These are phyloP conservation scores for Sinella curviseta DNA, from an alignment of 1,140 invertebrate genomes.

Conservation along the genomic window DNA sequence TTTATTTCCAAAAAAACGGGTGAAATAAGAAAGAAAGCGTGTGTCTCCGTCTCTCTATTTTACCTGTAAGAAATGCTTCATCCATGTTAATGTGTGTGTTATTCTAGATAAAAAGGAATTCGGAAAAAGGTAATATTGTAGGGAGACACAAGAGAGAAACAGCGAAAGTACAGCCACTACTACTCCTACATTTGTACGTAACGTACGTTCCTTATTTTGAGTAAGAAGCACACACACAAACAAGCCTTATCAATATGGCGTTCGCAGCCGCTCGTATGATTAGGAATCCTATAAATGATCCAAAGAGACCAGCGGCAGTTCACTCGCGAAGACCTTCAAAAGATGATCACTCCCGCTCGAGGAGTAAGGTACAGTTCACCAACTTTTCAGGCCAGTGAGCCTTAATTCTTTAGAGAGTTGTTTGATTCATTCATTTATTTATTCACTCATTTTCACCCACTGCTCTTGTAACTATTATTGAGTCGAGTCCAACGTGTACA, in stretches of 20 bases:
- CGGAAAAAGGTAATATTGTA: constrained; percentile 12
- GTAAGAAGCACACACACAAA: neutral
- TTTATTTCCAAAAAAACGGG: too few relatives aligned
- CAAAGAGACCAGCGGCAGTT: constrained; percentile 61
- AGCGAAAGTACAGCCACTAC: neutral
- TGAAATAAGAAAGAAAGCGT: too few relatives aligned
- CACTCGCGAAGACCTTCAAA: constrained; percentile 68
- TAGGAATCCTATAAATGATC: constrained; percentile 59
- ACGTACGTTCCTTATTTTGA: neutral
- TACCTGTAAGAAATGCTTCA: too few relatives aligned
- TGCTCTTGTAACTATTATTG: too few relatives aligned
- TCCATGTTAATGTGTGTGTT: neutral
- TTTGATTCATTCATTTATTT: too few relatives aligned
- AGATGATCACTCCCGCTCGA: constrained; percentile 72
- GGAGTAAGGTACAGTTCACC: constrained; percentile 70
- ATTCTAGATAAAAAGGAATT: constrained; percentile 14
- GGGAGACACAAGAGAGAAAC: too few relatives aligned
- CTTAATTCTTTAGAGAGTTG: too few relatives aligned
- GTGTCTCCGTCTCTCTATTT: too few relatives aligned
- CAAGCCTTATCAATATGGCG: constrained; percentile 63
- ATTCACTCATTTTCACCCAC: too few relatives aligned
- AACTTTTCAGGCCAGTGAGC: constrained; percentile 12
- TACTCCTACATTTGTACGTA: neutral
- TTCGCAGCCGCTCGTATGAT: constrained; percentile 80
- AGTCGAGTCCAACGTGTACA: too few relatives aligned